phyloP scores from a whole-genome alignment of 2,888 invertebrate species.

The Uropetala carovei region DNA sequence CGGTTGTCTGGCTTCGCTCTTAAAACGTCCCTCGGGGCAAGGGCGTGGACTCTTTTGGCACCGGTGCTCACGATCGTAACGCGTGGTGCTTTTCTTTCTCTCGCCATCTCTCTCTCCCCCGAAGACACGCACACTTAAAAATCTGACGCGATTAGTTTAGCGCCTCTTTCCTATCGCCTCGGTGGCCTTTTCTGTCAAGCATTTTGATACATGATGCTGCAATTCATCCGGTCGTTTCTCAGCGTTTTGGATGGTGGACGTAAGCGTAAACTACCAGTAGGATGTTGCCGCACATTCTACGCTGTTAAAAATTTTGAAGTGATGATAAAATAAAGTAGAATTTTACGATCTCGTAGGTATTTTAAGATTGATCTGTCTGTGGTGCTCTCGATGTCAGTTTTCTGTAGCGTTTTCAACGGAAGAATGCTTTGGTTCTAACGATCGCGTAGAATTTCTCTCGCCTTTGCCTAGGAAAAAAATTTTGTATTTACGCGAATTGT shows the following conservation, averaged over 20 bases:
- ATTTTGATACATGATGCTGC: conserved; percentile 32
- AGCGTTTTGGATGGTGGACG: conserved; percentile 15
- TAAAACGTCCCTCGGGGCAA: not conserved
- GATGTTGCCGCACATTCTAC: too few relatives aligned
- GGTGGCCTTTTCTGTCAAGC: conserved; percentile 8
- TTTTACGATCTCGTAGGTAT: too few relatives aligned
- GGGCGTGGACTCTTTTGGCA: not conserved
- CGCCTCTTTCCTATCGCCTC: not conserved
- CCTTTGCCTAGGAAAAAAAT: too few relatives aligned
- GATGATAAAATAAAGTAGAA: too few relatives aligned
- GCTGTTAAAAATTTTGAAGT: too few relatives aligned
- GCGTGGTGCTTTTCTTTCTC: not conserved
- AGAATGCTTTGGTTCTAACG: too few relatives aligned
- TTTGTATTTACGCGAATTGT: too few relatives aligned
- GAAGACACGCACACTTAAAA: not conserved
- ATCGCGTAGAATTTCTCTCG: too few relatives aligned
- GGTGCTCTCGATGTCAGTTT: too few relatives aligned
- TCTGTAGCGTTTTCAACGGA: too few relatives aligned
- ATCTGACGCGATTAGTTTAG: conserved; percentile 35
- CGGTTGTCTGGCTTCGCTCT: not conserved
- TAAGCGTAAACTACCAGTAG: too few relatives aligned
- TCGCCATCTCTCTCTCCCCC: not conserved
- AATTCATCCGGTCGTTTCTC: conserved; percentile 10
- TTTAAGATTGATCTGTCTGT: too few relatives aligned
- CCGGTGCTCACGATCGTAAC: not conserved